Base-by-base conservation (phyloP, 1,140 invertebrate genomes). In the Sycobia sp. region DNA sequence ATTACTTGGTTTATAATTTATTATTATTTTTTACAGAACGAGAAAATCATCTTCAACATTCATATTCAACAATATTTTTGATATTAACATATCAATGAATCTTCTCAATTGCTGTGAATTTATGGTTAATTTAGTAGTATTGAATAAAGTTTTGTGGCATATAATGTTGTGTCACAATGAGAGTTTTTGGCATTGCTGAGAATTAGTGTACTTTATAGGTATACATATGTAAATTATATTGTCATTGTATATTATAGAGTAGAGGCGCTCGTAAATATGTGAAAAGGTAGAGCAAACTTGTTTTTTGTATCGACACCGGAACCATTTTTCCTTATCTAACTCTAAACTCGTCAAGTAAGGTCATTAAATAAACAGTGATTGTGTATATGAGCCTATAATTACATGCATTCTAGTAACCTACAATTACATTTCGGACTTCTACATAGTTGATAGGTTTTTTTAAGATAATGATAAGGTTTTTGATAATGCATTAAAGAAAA, bases 51-150 rank as follows among this genome's bases (percentile, higher is more conserved):
- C 56, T 61, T 16, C 50, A 65, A 50, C 47, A 50, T 18, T 23
- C 22, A 50, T 74, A 70, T 44, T 75, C 77, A 7, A 76, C 78
- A 3, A 60, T 77, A 54, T 79, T 79, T 70, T 69, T 77, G 50
- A 76, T 82, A 50, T 62, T 81, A 55, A 77, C 80, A 0, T 82
- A 82, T 54, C 70, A 69, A 58, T 76, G 67, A 71, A 38, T 11
- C 16, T 36, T n/a, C 25, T 41, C 8, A 49, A 29, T 11, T 44
- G 43, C 34, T 36, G 16, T 13, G 1, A 62, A 23, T n/a, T 36
- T 1, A 34, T 22, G 25, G 25, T 18, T 13, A 20, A 46, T 14
- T n/a, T 7, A 50, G 25, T 1, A 36, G 4, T 29, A 23, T 18
- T 39, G 23, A 49, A 51, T 7, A 34, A 41, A 55, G 29, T 18